phyloP scores from a whole-genome alignment of 2,888 invertebrate genomes.

The Synanthedon vespiformis region DNA sequence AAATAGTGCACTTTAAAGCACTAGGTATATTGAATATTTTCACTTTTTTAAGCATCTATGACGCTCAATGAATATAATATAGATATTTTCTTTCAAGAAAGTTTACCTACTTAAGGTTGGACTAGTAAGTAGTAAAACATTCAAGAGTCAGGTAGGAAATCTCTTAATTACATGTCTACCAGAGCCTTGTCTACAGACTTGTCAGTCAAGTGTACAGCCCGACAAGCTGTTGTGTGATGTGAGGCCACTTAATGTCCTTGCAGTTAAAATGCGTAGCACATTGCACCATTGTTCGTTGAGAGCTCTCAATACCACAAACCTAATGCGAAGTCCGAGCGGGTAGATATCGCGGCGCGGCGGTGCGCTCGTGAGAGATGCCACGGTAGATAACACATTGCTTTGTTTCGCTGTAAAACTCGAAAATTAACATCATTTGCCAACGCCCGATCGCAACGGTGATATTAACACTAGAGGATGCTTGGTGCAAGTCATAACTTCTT shows the following conservation, averaged over 20 bases:
- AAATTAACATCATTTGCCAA: slow-evolving; percentile 70
- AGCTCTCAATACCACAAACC: slow-evolving; percentile 12
- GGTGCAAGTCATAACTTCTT: neutral
- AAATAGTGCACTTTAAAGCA: too few relatives aligned
- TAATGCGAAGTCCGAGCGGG: slow-evolving; percentile 28
- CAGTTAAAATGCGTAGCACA: neutral
- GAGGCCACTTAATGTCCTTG: neutral
- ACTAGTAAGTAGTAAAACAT: too few relatives aligned
- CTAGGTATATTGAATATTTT: too few relatives aligned
- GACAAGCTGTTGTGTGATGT: neutral
- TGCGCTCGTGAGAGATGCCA: slow-evolving; percentile 60
- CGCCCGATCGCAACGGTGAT: slow-evolving; percentile 52
- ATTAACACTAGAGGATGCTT: slow-evolving; percentile 19
- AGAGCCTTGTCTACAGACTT: too few relatives aligned
- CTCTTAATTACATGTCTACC: too few relatives aligned
- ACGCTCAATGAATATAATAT: too few relatives aligned
- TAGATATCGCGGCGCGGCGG: slow-evolving; percentile 26
- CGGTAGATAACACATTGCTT: slow-evolving; percentile 55
- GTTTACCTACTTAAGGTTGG: too few relatives aligned
- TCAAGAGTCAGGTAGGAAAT: too few relatives aligned
- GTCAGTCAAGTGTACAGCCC: too few relatives aligned
- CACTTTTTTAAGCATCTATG: too few relatives aligned
- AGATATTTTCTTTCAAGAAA: too few relatives aligned
- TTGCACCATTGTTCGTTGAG: neutral
- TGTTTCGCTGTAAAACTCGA: slow-evolving; percentile 66